Percentiles rank a stretch among this genome's conserved stretches.
These are phyloP conservation scores for Orycteropus afer DNA, from an alignment of 2,113 vertebrate genomes.

Conservation along the genomic window DNA sequence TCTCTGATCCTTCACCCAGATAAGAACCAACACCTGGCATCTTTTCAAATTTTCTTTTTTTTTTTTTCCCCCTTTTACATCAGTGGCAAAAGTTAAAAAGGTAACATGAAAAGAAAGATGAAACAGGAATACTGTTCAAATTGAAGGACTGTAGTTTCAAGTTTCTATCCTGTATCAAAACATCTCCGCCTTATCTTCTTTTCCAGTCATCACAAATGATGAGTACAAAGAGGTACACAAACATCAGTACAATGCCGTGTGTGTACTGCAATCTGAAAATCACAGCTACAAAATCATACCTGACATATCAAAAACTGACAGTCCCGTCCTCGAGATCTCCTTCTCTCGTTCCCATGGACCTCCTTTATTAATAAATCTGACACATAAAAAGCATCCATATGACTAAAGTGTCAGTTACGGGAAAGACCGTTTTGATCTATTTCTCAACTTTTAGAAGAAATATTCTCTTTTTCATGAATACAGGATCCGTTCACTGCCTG, in stretches of 20 bases:
- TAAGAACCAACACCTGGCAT: constrained; percentile 89
- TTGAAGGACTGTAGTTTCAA: constrained; percentile 91
- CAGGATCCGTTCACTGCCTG: constrained; percentile 94
- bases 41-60: constrained; percentile 88
- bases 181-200: constrained; percentile 88
- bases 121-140: constrained; percentile 91
- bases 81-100: constrained; percentile 91
- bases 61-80: constrained; percentile 84
- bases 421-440: constrained; percentile 96
- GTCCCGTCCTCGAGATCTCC: constrained; percentile 89
- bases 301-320: constrained; percentile 97
- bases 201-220: constrained; percentile 88
- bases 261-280: constrained; percentile 94
- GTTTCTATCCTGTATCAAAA: constrained; percentile 91
- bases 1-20: constrained; percentile 89
- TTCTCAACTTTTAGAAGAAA: constrained; percentile 97
- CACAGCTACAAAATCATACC: constrained; percentile 96
- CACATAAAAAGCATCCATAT: constrained; percentile 98
- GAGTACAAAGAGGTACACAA: constrained; percentile 91
- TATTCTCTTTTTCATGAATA: constrained; percentile 98
- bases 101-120: constrained; percentile 93
- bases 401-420: constrained; percentile 98
- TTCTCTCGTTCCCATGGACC: constrained; percentile 91
- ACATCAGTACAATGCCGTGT: constrained; percentile 88
- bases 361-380: constrained; percentile 99